Conservation (phyloP, 2,113 vertebrate species). For the Craseonycteris thonglongyai region DNA sequence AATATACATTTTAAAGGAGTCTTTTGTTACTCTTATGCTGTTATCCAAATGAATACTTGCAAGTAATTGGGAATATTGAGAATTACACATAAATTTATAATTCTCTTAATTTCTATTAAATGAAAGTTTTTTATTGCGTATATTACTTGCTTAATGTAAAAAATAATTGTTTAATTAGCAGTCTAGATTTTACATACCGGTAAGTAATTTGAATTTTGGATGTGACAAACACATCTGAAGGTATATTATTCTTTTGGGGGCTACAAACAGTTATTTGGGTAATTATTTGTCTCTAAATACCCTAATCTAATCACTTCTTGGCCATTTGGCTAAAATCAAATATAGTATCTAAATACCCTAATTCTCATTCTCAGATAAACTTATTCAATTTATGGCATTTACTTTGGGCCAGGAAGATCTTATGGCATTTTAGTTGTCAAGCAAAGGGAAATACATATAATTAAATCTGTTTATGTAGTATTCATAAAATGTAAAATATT, state of each 20-base stretch:
- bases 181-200: not conserved
- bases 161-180: slow-evolving; percentile 18
- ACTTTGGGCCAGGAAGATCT: not conserved
- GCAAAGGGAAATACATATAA: not conserved
- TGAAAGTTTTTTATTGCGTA: slow-evolving; percentile 4
- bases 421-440: not conserved
- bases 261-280: not conserved
- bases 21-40: not conserved
- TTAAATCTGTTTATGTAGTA: not conserved
- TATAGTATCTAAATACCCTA: not conserved
- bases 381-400: not conserved
- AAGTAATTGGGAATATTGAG: not conserved
- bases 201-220: not conserved
- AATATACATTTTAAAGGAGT: not conserved
- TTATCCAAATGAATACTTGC: not conserved
- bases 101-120: slow-evolving; percentile 9
- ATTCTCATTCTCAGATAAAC: not conserved
- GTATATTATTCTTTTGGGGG: not conserved
- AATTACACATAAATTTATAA: not conserved
- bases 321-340: too few relatives aligned
- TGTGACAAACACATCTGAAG: not conserved
- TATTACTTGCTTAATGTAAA: slow-evolving; percentile 8
- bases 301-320: too few relatives aligned
- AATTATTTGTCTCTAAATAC: not conserved
- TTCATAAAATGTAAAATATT: slow-evolving; percentile 5